Conservation (phyloP, 2,888 invertebrate genomes). For the Heliothis peltigera region DNA sequence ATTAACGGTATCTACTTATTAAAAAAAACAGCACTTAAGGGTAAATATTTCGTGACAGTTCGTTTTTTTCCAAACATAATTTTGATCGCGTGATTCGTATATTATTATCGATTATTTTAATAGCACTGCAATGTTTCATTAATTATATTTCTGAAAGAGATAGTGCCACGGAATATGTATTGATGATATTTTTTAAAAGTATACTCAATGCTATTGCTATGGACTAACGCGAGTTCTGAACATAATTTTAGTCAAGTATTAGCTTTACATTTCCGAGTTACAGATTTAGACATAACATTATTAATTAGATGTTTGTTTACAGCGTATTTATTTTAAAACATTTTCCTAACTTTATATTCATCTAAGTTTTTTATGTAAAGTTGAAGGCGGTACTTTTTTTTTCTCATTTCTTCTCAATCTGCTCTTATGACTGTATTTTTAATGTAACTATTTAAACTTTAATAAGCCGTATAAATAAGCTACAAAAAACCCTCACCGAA, state of each 20-base stretch:
- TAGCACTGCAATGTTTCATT: conserved; percentile 59
- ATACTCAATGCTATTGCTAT: not conserved
- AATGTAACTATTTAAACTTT: not conserved
- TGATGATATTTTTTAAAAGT: conserved; percentile 43
- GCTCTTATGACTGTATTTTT: not conserved
- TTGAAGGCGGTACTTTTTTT: conserved; percentile 13
- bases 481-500: not conserved
- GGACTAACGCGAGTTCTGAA: not conserved
- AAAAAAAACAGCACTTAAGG: conserved; percentile 4
- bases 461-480: conserved; percentile 7
- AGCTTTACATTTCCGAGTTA: not conserved
- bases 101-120: conserved; percentile 56
- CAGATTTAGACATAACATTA: conserved; percentile 3
- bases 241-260: not conserved
- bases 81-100: conserved; percentile 51
- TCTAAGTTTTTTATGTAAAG: not conserved
- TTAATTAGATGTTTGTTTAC: conserved; percentile 43
- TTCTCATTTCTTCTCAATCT: not conserved
- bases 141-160: conserved; percentile 54
- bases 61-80: conserved; percentile 20
- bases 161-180: conserved; percentile 43
- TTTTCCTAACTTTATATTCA: not conserved
- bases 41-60: conserved; percentile 30
- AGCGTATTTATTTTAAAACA: conserved; percentile 41
- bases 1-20: not conserved